phyloP scores from a whole-genome alignment of 2,113 vertebrate genomes.

The Ellobius talpinus region DNA sequence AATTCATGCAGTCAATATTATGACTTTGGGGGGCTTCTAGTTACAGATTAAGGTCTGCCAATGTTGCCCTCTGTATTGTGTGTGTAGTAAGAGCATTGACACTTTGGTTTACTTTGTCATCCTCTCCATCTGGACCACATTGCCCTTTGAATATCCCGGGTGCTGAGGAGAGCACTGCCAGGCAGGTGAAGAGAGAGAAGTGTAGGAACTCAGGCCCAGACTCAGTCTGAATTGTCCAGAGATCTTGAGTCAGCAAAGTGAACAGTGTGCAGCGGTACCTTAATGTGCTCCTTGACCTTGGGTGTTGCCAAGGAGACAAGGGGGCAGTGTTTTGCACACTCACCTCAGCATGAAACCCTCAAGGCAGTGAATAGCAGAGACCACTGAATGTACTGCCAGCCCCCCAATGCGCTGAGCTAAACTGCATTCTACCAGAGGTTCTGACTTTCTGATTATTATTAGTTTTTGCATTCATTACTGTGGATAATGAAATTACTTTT shows the following conservation, averaged over 20 bases:
- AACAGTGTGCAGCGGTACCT: background rate
- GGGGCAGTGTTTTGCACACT: background rate
- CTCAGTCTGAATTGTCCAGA: background rate
- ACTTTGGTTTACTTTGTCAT: background rate
- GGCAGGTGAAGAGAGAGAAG: background rate
- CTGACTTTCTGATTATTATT: background rate
- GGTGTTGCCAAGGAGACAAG: background rate
- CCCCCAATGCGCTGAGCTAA: background rate
- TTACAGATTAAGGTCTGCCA: background rate
- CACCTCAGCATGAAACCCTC: background rate
- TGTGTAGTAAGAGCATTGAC: background rate
- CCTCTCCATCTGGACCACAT: background rate
- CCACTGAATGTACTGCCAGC: background rate
- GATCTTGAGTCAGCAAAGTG: background rate
- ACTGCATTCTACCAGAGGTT: background rate
- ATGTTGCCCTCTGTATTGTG: background rate
- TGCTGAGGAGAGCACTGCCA: background rate
- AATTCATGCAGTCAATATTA: background rate
- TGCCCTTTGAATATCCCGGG: background rate
- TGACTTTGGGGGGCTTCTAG: background rate
- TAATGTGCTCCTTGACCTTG: background rate
- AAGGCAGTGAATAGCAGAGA: background rate
- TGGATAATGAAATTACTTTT: background rate
- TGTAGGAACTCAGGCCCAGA: background rate
- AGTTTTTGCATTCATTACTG: background rate